A percentile compares a stretch with the other conserved stretches of the same genome.
Conservation (phyloP, 2,113 vertebrate genomes). For the Neofelis nebulosa region DNA sequence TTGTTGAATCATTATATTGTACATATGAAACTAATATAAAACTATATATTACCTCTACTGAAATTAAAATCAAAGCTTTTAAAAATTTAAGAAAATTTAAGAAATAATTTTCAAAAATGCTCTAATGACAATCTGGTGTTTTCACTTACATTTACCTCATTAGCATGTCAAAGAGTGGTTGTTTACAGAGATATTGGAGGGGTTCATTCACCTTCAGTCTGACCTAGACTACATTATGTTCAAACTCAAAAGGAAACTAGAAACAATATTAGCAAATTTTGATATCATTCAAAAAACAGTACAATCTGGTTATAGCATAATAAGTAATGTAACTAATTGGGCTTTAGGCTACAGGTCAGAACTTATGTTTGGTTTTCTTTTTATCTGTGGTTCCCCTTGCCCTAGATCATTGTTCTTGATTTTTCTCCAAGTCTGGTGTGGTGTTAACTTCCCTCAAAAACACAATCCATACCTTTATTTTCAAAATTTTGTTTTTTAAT, state of each 20-base stretch:
- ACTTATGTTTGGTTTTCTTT: not conserved
- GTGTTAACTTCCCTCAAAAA: not conserved
- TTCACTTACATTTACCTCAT: not conserved
- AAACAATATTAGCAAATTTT: not conserved
- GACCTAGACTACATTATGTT: not conserved
- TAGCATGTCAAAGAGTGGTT: not conserved
- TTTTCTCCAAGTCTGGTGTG: not conserved
- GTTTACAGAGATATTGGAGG: not conserved
- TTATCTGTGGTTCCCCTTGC: not conserved
- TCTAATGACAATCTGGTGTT: not conserved
- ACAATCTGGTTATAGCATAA: not conserved
- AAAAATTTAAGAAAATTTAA: too few relatives aligned
- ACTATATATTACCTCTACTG: too few relatives aligned
- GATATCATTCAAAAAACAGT: not conserved
- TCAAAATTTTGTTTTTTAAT: too few relatives aligned
- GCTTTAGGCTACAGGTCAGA: not conserved
- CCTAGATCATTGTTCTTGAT: not conserved
- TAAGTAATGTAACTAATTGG: not conserved
- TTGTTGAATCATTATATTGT: too few relatives aligned
- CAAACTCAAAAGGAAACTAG: not conserved
- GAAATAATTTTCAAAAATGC: too few relatives aligned
- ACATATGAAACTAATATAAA: too few relatives aligned
- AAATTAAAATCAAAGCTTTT: too few relatives aligned
- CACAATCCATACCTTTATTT: not conserved
- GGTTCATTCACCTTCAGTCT: not conserved